phyloP scores from a whole-genome alignment of 2,888 invertebrate species.

The Loripinus fragilis region DNA sequence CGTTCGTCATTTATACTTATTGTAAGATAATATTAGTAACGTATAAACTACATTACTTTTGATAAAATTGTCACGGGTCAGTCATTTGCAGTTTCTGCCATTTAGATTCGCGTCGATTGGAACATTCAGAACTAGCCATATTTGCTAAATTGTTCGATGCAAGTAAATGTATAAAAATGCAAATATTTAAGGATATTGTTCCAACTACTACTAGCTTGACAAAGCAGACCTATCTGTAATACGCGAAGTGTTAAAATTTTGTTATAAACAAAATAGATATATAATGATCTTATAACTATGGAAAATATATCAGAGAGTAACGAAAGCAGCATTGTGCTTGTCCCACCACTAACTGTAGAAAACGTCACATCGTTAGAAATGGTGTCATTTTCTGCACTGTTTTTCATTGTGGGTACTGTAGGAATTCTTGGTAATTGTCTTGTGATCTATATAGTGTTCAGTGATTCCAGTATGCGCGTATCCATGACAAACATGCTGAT shows the following conservation, averaged over 20 bases:
- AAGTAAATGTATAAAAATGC: too few relatives aligned
- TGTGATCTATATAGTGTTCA: conserved; percentile 81
- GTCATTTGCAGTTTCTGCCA: too few relatives aligned
- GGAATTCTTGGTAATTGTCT: conserved; percentile 82
- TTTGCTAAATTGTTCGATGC: too few relatives aligned
- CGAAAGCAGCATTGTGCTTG: neutral
- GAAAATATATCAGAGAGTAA: neutral
- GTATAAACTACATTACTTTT: too few relatives aligned
- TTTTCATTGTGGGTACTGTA: conserved; percentile 78
- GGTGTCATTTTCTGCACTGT: conserved; percentile 73
- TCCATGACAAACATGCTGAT: conserved; percentile 82
- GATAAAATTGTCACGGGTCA: too few relatives aligned
- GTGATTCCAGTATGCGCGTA: conserved; percentile 79
- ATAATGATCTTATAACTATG: too few relatives aligned
- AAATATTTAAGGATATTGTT: neutral
- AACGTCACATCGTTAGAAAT: conserved; percentile 83
- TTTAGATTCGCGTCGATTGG: too few relatives aligned
- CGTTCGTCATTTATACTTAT: too few relatives aligned
- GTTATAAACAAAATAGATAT: too few relatives aligned
- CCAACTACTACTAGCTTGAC: neutral
- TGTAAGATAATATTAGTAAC: too few relatives aligned
- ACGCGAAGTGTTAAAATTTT: too few relatives aligned
- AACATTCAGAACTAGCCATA: too few relatives aligned
- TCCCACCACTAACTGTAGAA: conserved; percentile 21
- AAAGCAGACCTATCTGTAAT: neutral